Evolutionary conservation across 2,888 invertebrate species (phyloP).

Genomic region (Labia minor): DNA sequence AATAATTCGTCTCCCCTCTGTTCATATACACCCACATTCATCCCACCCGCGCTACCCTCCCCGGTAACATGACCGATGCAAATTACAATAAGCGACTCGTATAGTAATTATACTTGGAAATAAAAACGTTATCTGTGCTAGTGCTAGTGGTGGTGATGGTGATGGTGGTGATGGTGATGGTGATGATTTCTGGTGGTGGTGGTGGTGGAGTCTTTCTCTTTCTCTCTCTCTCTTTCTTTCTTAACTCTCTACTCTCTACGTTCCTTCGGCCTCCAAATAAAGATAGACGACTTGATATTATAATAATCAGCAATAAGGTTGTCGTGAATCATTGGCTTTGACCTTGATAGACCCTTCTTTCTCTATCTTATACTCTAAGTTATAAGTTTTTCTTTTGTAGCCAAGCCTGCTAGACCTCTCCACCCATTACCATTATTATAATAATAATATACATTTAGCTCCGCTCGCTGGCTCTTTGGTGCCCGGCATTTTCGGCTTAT

Average conservation of each 20-base stretch:
- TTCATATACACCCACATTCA: constrained; percentile 13
- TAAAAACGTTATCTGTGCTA: constrained; percentile 21
- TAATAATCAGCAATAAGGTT: constrained; percentile 27
- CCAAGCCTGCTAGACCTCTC: neutral
- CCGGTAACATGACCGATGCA: constrained; percentile 27
- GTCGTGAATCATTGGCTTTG: constrained; percentile 27
- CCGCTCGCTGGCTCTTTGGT: neutral
- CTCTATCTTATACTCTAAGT: neutral
- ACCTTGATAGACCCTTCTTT: constrained; percentile 21
- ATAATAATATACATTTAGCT: constrained; percentile 27
- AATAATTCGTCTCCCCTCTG: constrained; percentile 16
- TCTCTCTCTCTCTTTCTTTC: no score
- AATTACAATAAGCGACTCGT: constrained; percentile 26
- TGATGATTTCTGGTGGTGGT: neutral
- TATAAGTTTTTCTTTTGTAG: constrained; percentile 7
- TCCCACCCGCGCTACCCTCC: no score
- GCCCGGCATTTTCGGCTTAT: neutral
- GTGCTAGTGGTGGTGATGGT: neutral
- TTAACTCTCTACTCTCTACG: neutral
- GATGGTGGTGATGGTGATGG: neutral
- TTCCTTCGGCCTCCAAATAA: constrained; percentile 20
- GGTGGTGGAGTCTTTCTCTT: neutral
- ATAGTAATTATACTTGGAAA: constrained; percentile 27
- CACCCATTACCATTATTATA: constrained; percentile 24
- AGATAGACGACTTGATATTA: constrained; percentile 27